Percentiles rank a stretch among this genome's conserved stretches.
These are phyloP conservation scores for Hydra vulgaris DNA, from an alignment of 30 jellyfish, hydroid and myxozoan genomes.

Conservation along the genomic window DNA sequence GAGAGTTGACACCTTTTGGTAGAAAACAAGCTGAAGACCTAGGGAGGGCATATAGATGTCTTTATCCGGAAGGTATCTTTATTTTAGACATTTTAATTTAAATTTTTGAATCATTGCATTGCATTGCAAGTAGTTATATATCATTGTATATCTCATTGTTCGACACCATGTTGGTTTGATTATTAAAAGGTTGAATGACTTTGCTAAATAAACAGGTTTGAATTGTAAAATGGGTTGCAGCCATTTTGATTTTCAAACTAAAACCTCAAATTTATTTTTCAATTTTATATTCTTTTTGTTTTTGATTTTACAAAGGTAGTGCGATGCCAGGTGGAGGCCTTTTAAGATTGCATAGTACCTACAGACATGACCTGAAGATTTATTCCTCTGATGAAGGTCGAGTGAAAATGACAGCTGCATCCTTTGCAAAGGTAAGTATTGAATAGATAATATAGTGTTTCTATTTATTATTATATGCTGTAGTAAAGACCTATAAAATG, in stretches of 20 bases:
- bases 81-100: neutral
- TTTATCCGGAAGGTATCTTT: conserved; percentile 76
- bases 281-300: neutral
- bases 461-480: too few relatives aligned
- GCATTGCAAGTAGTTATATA: too few relatives aligned
- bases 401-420: conserved; percentile 98
- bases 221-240: too few relatives aligned
- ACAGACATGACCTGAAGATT: conserved; percentile 85
- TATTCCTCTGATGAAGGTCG: conserved; percentile 96
- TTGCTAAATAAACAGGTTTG: too few relatives aligned
- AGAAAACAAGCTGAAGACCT: conserved; percentile 81
- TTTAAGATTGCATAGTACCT: conserved; percentile 94
- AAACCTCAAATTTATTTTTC: too few relatives aligned
- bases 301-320: conserved; percentile 23
- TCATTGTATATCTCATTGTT: too few relatives aligned
- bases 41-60: conserved; percentile 77
- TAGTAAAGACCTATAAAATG: too few relatives aligned
- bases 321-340: conserved; percentile 94
- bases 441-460: too few relatives aligned
- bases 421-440: conserved; percentile 78
- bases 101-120: too few relatives aligned
- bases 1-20: conserved; percentile 93
- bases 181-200: too few relatives aligned
- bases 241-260: too few relatives aligned
- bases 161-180: too few relatives aligned